Percentiles rank a stretch among this genome's conserved stretches.
Evolutionary conservation across 2,113 vertebrate species (phyloP).

Genomic region (Ctenodactylus gundi): DNA sequence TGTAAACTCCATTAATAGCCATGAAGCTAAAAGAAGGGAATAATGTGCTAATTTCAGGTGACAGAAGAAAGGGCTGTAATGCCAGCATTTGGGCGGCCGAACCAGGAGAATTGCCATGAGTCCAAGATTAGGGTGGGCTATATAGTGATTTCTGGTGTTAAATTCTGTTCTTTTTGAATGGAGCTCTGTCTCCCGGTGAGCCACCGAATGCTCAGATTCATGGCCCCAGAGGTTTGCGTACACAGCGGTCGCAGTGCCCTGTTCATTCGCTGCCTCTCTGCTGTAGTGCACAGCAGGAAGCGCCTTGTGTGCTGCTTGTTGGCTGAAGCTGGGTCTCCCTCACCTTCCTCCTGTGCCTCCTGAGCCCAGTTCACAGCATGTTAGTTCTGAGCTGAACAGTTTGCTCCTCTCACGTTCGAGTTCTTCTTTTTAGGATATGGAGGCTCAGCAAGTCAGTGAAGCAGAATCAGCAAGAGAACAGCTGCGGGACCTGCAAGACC

Average conservation of each 20-base stretch:
- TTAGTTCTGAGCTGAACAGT: not conserved
- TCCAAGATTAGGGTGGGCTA: too few relatives aligned
- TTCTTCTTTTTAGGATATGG: slow-evolving; percentile 88
- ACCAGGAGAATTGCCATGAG: too few relatives aligned
- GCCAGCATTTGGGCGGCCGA: too few relatives aligned
- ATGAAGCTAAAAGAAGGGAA: not conserved
- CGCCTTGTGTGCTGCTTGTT: too few relatives aligned
- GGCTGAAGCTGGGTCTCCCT: not conserved
- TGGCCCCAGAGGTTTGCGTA: fast-evolving
- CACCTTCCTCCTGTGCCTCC: not conserved
- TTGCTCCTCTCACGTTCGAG: not conserved
- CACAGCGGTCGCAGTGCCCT: fast-evolving
- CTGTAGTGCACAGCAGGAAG: too few relatives aligned
- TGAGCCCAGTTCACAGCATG: not conserved
- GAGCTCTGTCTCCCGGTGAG: not conserved
- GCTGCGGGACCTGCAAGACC: slow-evolving; percentile 91
- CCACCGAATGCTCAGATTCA: not conserved
- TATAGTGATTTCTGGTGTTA: not conserved
- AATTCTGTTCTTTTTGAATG: not conserved
- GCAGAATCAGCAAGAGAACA: slow-evolving; percentile 93
- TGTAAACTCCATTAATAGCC: not conserved
- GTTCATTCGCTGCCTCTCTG: not conserved
- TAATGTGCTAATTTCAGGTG: not conserved
- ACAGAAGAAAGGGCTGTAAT: too few relatives aligned
- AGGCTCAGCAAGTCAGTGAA: slow-evolving; percentile 92